Conservation (phyloP, 2,113 vertebrate species). For the Charadrius vociferus region DNA sequence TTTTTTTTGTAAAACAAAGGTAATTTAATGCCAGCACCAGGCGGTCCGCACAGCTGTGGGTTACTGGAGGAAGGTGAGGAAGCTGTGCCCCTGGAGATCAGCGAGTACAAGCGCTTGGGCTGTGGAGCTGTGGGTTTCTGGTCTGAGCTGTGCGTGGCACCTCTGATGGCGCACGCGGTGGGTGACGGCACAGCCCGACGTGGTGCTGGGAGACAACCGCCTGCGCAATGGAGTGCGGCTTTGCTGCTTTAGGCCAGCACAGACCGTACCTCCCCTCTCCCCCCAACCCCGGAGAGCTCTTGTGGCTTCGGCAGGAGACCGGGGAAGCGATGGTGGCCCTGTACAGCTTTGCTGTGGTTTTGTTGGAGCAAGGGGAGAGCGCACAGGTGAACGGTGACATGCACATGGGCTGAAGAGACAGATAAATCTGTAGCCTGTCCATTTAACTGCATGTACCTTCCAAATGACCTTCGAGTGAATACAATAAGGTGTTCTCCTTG, state of each 20-base stretch:
- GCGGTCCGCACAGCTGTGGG: not conserved
- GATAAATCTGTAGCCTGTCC: not conserved
- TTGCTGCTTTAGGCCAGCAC: not conserved
- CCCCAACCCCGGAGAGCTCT: accelerated
- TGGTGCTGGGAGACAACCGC: not conserved
- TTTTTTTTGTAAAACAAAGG: not conserved
- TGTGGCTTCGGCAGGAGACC: accelerated
- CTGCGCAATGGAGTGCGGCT: not conserved
- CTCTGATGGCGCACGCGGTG: accelerated
- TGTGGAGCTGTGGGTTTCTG: no score
- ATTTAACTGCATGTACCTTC: accelerated
- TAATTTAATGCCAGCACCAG: not conserved
- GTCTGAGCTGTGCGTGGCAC: not conserved
- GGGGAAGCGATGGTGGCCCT: accelerated
- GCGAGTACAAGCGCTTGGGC: not conserved
- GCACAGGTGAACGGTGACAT: not conserved
- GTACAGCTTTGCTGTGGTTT: accelerated
- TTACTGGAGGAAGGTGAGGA: not conserved
- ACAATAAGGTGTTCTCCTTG: accelerated
- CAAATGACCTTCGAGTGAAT: accelerated
- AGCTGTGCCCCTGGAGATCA: not conserved
- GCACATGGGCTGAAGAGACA: accelerated
- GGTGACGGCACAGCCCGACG: no score
- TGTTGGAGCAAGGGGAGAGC: accelerated
- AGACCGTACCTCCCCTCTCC: not conserved